These are phyloP conservation scores for Microplitis demolitor DNA, from an alignment of 1,140 invertebrate genomes.

Conservation along the genomic window DNA sequence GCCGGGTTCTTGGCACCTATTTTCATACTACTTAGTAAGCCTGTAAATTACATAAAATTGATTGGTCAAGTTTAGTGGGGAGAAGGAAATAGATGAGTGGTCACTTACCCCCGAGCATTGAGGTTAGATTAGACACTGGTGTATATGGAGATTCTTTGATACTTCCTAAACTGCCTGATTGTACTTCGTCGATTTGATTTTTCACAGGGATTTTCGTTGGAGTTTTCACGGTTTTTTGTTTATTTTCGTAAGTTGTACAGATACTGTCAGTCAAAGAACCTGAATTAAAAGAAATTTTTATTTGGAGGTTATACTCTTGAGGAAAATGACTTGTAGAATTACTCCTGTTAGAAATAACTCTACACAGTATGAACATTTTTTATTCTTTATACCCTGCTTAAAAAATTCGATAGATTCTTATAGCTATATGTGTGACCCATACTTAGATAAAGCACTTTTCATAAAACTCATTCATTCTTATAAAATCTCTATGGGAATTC, in stretches of 20 bases:
- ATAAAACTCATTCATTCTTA: too few relatives aligned
- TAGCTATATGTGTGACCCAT: too few relatives aligned
- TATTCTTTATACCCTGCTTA: too few relatives aligned
- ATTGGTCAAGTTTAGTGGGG: neutral
- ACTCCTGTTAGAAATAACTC: too few relatives aligned
- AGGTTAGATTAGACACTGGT: constrained; percentile 48
- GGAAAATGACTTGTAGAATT: too few relatives aligned
- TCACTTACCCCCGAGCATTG: constrained; percentile 50
- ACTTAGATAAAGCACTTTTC: too few relatives aligned
- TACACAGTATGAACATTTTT: too few relatives aligned
- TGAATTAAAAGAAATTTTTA: constrained; percentile 26
- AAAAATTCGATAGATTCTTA: too few relatives aligned
- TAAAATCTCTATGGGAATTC: too few relatives aligned
- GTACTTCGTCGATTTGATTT: constrained; percentile 5
- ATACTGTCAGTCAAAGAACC: constrained; percentile 68
- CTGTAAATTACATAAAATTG: constrained; percentile 33
- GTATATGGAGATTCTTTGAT: constrained; percentile 5
- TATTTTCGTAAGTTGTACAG: constrained; percentile 67
- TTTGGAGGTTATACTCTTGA: neutral
- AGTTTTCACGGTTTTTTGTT: constrained; percentile 15
- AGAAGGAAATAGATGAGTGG: neutral
- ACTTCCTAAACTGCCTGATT: constrained; percentile 8
- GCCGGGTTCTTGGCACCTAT: constrained; percentile 40
- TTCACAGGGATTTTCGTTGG: constrained; percentile 2
- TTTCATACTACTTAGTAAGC: constrained; percentile 55